Conservation (phyloP, 2,113 vertebrate species). For the Tetrax tetrax region DNA sequence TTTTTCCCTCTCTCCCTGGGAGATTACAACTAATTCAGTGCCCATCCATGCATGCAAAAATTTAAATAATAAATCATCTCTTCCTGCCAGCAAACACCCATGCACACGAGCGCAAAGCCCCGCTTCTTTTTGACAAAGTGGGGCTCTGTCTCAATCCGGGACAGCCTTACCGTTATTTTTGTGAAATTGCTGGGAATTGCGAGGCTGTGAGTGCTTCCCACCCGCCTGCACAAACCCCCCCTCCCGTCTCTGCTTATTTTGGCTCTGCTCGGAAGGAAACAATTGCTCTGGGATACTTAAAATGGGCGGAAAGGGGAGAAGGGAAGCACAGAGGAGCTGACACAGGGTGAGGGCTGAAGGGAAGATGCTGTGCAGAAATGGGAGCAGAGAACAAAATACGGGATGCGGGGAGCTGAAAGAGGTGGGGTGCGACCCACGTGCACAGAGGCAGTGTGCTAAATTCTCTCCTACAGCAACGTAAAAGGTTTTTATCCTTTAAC, state of each 20-base stretch:
- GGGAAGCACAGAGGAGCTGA: neutral
- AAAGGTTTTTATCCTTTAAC: constrained; percentile 66
- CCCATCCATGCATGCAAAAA: constrained; percentile 10
- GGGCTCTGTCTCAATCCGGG: neutral
- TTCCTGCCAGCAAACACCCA: neutral
- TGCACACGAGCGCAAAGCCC: neutral
- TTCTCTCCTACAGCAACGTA: neutral
- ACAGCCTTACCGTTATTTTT: neutral
- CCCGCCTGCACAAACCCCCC: neutral
- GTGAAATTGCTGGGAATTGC: neutral
- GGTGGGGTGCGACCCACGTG: neutral
- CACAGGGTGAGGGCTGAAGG: neutral
- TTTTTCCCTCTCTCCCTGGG: neutral
- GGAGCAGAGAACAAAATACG: neutral
- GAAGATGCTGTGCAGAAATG: rapidly evolving
- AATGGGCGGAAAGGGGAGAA: neutral
- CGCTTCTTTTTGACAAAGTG: neutral
- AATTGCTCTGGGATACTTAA: neutral
- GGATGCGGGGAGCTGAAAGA: neutral
- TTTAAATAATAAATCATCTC: constrained; percentile 59
- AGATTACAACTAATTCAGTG: constrained; percentile 39
- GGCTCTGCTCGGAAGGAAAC: neutral
- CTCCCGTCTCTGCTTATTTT: neutral
- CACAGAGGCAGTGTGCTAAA: neutral
- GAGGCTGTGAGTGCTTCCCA: neutral